A percentile compares a stretch with the other conserved stretches of the same genome.
phyloP scores from a whole-genome alignment of 2,113 vertebrate genomes.

The Myotis davidii region DNA sequence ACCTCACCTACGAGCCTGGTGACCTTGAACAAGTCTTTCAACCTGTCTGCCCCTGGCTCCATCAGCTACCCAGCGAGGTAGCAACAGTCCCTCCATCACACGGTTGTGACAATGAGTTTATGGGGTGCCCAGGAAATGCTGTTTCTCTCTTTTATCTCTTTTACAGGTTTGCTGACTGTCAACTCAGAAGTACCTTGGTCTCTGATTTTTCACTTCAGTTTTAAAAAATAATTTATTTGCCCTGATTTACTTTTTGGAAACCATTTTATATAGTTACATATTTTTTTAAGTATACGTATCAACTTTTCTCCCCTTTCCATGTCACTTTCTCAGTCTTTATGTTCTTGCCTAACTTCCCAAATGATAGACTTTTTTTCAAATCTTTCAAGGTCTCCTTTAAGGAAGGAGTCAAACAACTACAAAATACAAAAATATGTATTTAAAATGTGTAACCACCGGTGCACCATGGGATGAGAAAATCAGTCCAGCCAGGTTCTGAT shows the following conservation, averaged over 20 bases:
- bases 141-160: background rate
- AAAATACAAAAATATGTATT: background rate
- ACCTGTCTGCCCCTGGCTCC: background rate
- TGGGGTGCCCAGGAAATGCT: rapidly evolving
- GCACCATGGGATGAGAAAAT: background rate
- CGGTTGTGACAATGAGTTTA: background rate
- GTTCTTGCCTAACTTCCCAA: background rate
- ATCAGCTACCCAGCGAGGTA: background rate
- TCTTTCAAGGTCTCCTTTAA: background rate
- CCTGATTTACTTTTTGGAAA: conserved; percentile 34
- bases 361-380: background rate
- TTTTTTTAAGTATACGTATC: background rate
- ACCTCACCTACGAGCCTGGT: rapidly evolving
- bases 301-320: background rate
- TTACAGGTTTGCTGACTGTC: background rate
- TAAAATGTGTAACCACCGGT: background rate
- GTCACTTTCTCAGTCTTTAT: background rate
- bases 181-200: background rate
- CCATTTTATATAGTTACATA: background rate
- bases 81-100: rapidly evolving
- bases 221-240: conserved; percentile 36
- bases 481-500: background rate
- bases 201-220: conserved; percentile 35
- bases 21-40: background rate
- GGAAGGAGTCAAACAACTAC: background rate